A percentile compares a stretch with the other conserved stretches of the same genome.
These are phyloP conservation scores for Hippolais icterina DNA, from an alignment of 2,113 vertebrate species.

Conservation along the genomic window DNA sequence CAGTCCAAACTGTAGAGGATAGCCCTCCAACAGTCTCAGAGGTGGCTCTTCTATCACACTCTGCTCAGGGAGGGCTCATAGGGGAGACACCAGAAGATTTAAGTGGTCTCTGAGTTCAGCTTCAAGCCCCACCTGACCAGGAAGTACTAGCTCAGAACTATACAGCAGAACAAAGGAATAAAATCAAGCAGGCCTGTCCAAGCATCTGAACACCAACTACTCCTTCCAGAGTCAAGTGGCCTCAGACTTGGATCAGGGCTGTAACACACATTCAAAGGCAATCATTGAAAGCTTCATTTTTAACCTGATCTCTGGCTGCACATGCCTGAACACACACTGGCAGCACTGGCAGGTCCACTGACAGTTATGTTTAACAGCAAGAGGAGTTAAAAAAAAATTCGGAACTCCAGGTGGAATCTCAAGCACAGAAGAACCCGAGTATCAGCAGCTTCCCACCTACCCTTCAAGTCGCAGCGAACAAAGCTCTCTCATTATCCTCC, in stretches of 20 bases:
- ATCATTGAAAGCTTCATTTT: not conserved
- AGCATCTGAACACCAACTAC: not conserved
- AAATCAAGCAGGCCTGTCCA: not conserved
- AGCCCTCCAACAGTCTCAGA: not conserved
- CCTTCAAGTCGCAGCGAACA: not conserved
- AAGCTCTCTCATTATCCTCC: not conserved
- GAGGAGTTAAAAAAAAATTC: not conserved
- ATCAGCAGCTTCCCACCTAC: not conserved
- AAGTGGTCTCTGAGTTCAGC: not conserved
- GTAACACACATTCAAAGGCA: not conserved
- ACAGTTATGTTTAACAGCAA: not conserved
- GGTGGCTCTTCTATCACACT: not conserved
- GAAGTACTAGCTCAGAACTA: not conserved
- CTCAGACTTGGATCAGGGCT: not conserved
- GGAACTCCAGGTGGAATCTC: not conserved
- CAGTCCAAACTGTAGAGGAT: not conserved
- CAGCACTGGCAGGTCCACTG: not conserved
- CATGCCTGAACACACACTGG: not conserved
- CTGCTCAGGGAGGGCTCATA: not conserved
- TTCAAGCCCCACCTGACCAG: not conserved
- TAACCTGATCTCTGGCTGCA: not conserved
- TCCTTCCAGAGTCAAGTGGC: not conserved
- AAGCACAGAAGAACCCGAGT: not conserved
- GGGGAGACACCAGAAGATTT: not conserved
- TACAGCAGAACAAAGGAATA: not conserved